These are phyloP conservation scores for Sminthopsis crassicaudata DNA, from an alignment of 2,113 vertebrate genomes.

Conservation along the genomic window DNA sequence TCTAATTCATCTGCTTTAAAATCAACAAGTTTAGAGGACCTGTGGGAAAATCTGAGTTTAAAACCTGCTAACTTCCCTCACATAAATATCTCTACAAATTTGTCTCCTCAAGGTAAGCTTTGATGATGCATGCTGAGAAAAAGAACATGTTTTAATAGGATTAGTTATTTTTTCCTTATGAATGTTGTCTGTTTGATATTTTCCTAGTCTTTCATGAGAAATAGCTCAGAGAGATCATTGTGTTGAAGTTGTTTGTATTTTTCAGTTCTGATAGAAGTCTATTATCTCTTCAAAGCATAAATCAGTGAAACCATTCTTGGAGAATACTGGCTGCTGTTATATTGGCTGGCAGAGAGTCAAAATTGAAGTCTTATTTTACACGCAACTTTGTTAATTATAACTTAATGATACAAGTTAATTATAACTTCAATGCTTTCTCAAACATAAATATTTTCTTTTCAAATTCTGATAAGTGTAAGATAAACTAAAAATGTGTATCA, in stretches of 20 bases:
- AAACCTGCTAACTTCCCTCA: conserved; percentile 86
- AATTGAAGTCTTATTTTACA: conserved; percentile 60
- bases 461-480: conserved; percentile 53
- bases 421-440: conserved; percentile 48
- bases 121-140: neutral
- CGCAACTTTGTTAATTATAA: conserved; percentile 51
- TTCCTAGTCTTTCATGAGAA: conserved; percentile 52
- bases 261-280: conserved; percentile 68
- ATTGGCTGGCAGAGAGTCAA: conserved; percentile 65
- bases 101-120: conserved; percentile 90
- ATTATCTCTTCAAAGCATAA: conserved; percentile 73
- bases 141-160: conserved; percentile 21
- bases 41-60: conserved; percentile 93
- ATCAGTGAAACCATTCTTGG: conserved; percentile 64
- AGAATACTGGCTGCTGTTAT: conserved; percentile 55
- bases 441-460: conserved; percentile 36
- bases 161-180: conserved; percentile 34
- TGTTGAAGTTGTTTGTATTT: conserved; percentile 67
- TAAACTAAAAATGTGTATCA: conserved; percentile 50
- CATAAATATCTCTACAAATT: conserved; percentile 85
- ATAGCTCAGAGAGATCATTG: neutral
- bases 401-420: neutral
- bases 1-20: conserved; percentile 84
- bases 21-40: conserved; percentile 90
- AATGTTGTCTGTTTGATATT: neutral